Conservation (phyloP, 1,140 invertebrate genomes). For the Leucophenga varia region DNA sequence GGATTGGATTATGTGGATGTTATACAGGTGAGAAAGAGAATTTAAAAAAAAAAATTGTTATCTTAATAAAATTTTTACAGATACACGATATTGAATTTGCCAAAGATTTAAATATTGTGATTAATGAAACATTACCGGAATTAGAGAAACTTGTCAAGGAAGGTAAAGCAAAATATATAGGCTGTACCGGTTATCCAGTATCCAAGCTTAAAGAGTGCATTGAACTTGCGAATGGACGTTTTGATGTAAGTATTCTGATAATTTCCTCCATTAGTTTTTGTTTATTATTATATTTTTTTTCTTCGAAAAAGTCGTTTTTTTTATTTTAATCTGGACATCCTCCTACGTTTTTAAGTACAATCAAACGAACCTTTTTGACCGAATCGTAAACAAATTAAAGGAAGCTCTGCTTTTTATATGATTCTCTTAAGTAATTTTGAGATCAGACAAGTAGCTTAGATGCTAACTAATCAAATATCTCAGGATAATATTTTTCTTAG, state of each 20-base stretch:
- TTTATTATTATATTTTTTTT: too few species aligned
- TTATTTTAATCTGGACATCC: too few species aligned
- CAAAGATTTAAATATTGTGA: slow-evolving; percentile 70
- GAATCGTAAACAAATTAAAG: too few species aligned
- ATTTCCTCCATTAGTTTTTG: too few species aligned
- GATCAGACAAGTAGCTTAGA: too few species aligned
- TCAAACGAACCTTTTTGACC: too few species aligned
- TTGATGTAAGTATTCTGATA: slow-evolving; percentile 35
- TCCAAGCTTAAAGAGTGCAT: slow-evolving; percentile 73
- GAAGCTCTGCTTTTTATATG: too few species aligned
- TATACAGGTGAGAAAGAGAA: slow-evolving; percentile 67
- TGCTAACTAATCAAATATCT: too few species aligned
- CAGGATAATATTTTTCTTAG: too few species aligned
- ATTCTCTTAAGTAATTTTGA: too few species aligned
- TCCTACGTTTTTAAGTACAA: too few species aligned
- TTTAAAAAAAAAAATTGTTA: not conserved
- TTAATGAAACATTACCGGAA: slow-evolving; percentile 84
- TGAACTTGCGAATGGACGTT: slow-evolving; percentile 57
- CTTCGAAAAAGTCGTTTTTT: too few species aligned
- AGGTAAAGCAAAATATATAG: slow-evolving; percentile 81
- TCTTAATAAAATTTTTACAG: slow-evolving; percentile 58
- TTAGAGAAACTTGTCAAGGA: slow-evolving; percentile 71
- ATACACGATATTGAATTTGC: slow-evolving; percentile 92
- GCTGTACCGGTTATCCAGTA: slow-evolving; percentile 86
- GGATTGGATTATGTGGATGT: slow-evolving; percentile 84